Conservation (phyloP, 2,113 vertebrate species). For the Actinemys pallida region DNA sequence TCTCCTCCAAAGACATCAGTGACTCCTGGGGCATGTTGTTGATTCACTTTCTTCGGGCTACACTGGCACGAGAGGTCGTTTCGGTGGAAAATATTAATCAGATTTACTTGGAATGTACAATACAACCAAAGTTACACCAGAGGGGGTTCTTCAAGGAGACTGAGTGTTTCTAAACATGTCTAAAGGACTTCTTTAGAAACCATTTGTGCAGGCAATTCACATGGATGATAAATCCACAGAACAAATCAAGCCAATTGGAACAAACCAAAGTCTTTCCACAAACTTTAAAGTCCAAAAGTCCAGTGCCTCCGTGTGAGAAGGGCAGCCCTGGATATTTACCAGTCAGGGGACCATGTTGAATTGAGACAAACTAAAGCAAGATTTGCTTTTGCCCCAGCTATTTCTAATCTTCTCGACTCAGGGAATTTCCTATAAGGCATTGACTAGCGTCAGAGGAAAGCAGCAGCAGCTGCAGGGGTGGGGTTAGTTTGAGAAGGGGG, state of each 20-base stretch:
- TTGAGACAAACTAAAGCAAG: accelerated
- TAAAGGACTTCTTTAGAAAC: background rate
- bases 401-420: background rate
- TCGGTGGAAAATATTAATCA: background rate
- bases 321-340: background rate
- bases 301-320: background rate
- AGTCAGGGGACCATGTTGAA: background rate
- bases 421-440: conserved; percentile 49
- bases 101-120: background rate
- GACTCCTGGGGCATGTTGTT: accelerated
- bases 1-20: accelerated
- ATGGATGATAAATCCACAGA: accelerated
- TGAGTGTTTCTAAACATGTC: background rate
- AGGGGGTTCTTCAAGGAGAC: background rate
- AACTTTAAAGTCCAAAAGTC: background rate
- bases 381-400: accelerated
- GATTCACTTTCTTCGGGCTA: background rate
- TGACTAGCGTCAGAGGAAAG: background rate
- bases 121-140: background rate
- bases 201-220: accelerated
- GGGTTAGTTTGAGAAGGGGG: background rate
- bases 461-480: background rate
- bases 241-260: accelerated
- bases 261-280: accelerated
- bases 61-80: accelerated